Conservation (phyloP, 2,113 vertebrate species). For the Gasterosteus aculeatus region DNA sequence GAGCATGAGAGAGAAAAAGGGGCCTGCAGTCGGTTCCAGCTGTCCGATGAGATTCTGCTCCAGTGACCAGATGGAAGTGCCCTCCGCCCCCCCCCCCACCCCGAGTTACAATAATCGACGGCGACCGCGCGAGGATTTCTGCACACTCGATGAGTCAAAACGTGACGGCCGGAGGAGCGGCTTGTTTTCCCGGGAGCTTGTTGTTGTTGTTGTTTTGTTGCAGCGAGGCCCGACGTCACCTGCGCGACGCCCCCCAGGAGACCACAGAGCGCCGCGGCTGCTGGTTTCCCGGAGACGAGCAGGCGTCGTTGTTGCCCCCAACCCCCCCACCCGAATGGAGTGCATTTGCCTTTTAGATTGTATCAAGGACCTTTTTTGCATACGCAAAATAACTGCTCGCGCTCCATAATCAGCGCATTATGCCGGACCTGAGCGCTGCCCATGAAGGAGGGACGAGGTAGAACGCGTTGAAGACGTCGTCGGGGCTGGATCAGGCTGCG, state of each 20-base stretch:
- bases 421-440: constrained; percentile 21
- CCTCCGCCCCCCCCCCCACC: neutral
- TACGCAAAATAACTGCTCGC: neutral
- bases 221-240: constrained; percentile 64
- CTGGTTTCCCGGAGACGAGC: constrained; percentile 69
- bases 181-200: too few relatives aligned
- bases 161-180: too few relatives aligned
- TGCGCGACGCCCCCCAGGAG: constrained; percentile 55
- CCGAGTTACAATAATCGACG: neutral
- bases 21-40: constrained; percentile 2
- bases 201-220: constrained; percentile 64
- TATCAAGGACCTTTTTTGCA: neutral
- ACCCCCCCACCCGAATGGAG: neutral
- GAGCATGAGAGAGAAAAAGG: constrained; percentile 44
- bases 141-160: neutral
- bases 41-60: constrained; percentile 9
- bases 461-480: constrained; percentile 70
- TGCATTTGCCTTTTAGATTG: neutral
- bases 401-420: constrained; percentile 19
- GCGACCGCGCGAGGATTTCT: neutral
- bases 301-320: too few relatives aligned
- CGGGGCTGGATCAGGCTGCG: constrained; percentile 61
- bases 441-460: constrained; percentile 48
- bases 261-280: constrained; percentile 60
- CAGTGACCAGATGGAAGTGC: neutral